These are phyloP conservation scores for Panthera leo DNA, from an alignment of 2,113 vertebrate genomes.

Conservation along the genomic window DNA sequence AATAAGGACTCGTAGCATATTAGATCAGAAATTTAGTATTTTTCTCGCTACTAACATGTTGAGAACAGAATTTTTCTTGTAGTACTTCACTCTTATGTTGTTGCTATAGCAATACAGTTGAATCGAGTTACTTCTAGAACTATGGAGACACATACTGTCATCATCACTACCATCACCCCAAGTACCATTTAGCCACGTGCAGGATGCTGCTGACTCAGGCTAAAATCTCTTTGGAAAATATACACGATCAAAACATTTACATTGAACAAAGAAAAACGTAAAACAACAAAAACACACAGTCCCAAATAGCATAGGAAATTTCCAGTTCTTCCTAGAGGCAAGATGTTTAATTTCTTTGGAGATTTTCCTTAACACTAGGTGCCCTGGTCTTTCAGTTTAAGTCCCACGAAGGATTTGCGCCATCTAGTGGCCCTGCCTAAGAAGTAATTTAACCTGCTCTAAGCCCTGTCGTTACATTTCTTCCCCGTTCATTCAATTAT, in stretches of 20 bases:
- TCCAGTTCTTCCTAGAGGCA: neutral
- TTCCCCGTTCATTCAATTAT: neutral
- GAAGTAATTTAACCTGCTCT: neutral
- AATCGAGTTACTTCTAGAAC: neutral
- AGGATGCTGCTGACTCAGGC: neutral
- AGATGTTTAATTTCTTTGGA: conserved; percentile 17
- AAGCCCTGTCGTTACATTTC: neutral
- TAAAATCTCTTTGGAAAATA: conserved; percentile 26
- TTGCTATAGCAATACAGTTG: neutral
- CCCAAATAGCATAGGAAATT: neutral
- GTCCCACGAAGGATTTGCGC: neutral
- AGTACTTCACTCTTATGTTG: neutral
- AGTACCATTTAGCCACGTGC: neutral
- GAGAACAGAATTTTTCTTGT: neutral
- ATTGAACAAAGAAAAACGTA: conserved; percentile 24
- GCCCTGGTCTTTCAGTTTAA: neutral
- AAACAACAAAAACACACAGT: neutral
- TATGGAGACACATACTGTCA: neutral
- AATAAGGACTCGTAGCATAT: neutral
- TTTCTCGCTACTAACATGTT: neutral
- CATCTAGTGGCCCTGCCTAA: conserved; percentile 62
- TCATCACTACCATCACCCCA: neutral
- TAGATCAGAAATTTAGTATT: neutral
- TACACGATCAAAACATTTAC: conserved; percentile 12
- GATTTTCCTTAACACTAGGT: conserved; percentile 5